Conservation (phyloP, 2,888 invertebrate species). For the Netelia inedita region DNA sequence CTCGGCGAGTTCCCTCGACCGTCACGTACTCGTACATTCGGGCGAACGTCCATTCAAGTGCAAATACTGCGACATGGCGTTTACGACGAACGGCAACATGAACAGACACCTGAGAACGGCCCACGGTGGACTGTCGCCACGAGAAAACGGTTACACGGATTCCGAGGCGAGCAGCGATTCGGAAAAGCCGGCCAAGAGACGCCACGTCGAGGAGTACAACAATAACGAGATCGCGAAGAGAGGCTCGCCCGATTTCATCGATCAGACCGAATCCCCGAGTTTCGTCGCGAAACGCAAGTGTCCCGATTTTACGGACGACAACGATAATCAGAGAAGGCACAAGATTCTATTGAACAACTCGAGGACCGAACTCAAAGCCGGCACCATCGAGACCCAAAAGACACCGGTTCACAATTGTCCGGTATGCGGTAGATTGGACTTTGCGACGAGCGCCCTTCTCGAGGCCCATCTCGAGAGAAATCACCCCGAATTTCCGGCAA, state of each 20-base stretch:
- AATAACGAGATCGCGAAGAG: slow-evolving; percentile 87
- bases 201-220: slow-evolving; percentile 85
- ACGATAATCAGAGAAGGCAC: slow-evolving; percentile 74
- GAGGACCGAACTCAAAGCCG: slow-evolving; percentile 80
- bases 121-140: slow-evolving; percentile 76
- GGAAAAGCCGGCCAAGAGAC: slow-evolving; percentile 73
- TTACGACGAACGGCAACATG: slow-evolving; percentile 95
- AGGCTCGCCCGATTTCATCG: slow-evolving; percentile 74
- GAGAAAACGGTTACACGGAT: slow-evolving; percentile 79
- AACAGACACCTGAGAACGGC: slow-evolving; percentile 92
- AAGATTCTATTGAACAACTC: slow-evolving; percentile 78
- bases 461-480: slow-evolving; percentile 89
- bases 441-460: slow-evolving; percentile 87
- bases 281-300: slow-evolving; percentile 75
- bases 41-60: slow-evolving; percentile 93
- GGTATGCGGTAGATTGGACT: slow-evolving; percentile 88
- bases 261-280: slow-evolving; percentile 59
- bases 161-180: slow-evolving; percentile 81
- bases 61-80: slow-evolving; percentile 91
- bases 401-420: slow-evolving; percentile 86
- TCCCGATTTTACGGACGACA: slow-evolving; percentile 72
- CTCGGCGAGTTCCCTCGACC: slow-evolving; percentile 92
- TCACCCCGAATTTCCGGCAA: slow-evolving; percentile 89
- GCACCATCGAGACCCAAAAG: slow-evolving; percentile 26
- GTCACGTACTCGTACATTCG: slow-evolving; percentile 93